Base-by-base conservation (phyloP, 1,140 invertebrate genomes). In the Aleiodes sp. region DNA sequence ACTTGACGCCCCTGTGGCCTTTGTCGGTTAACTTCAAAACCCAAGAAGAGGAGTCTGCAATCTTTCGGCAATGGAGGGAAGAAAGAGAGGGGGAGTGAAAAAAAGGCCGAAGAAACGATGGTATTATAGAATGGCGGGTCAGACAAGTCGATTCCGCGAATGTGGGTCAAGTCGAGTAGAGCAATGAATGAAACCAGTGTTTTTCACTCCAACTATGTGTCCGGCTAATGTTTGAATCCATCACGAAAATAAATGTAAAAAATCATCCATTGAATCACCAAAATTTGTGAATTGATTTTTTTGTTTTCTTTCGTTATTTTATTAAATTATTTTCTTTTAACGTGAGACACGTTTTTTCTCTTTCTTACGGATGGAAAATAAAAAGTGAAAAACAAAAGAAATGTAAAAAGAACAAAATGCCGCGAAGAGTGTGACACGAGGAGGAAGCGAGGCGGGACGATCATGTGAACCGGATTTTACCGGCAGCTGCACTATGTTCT, bases 391-490 rank as follows among this genome's bases (percentile, higher is more conserved):
- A 3, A 21, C n/a, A 43, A 65, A n/a, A 56, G 26, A 67, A 57
- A 56, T 16, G 26, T 52, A 56, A 29, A 62, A 59, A 52, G n/a
- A 64, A 31, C 29, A 3, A 59, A 59, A 52, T 43, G 24, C 16
- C 9, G 43, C 43, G 39, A 33, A 24, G 61, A 57, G 43, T 52
- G 39, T 19, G 37, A 68, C 12, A 43, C 10, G 59, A 65, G 64
- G 63, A 43, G 63, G 39, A 65, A 70, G 28, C 26, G 56, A 68
- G 35, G 43, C 62, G 61, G 59, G 56, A 73, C 62, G 19, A 46
- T 68, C 78, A 77, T 80, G 79, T 79, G 79, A 80, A 80, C 78
- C 79, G 78, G 79, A 80, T 78, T 76, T 75, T 72, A 74, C 61
- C 57, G 29, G 68, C 68, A 66, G 73, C 70, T 74, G 70, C 61